phyloP scores from a whole-genome alignment of 2,888 invertebrate species.

The Argyresthia albistria region DNA sequence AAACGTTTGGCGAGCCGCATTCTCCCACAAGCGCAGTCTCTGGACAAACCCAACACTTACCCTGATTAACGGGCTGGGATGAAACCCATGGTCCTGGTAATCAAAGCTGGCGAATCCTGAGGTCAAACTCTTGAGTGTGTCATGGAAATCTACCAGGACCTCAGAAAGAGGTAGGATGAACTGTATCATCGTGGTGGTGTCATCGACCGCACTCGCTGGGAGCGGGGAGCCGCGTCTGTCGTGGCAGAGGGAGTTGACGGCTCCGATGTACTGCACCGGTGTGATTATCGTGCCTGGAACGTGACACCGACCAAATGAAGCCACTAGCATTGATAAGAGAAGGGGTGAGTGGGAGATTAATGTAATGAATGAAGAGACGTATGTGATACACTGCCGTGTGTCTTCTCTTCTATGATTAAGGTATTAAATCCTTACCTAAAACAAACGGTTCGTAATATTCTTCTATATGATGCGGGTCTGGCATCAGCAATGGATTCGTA shows the following conservation, averaged over 20 bases:
- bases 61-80: slow-evolving; percentile 82
- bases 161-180: slow-evolving; percentile 92
- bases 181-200: slow-evolving; percentile 84
- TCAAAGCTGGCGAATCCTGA: slow-evolving; percentile 98
- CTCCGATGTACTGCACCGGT: slow-evolving; percentile 81
- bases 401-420: too few species aligned
- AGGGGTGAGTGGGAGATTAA: too few species aligned
- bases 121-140: slow-evolving; percentile 87
- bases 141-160: slow-evolving; percentile 96
- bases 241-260: slow-evolving; percentile 80
- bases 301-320: too few species aligned
- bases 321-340: too few species aligned
- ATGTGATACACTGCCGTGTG: too few species aligned
- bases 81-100: slow-evolving; percentile 91
- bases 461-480: slow-evolving; percentile 75
- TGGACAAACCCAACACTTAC: slow-evolving; percentile 71
- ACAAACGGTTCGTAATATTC: slow-evolving; percentile 92
- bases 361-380: too few species aligned
- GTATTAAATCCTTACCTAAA: slow-evolving; percentile 63
- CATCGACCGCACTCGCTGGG: slow-evolving; percentile 84
- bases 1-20: too few species aligned
- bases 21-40: too few species aligned
- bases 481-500: slow-evolving; percentile 84
- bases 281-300: slow-evolving; percentile 87
- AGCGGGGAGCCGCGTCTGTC: slow-evolving; percentile 78